Evolutionary conservation across 1,140 invertebrate genomes (phyloP), one percentile per base, ranked within the genome.

Genomic region (Ephestia elutella): DNA sequence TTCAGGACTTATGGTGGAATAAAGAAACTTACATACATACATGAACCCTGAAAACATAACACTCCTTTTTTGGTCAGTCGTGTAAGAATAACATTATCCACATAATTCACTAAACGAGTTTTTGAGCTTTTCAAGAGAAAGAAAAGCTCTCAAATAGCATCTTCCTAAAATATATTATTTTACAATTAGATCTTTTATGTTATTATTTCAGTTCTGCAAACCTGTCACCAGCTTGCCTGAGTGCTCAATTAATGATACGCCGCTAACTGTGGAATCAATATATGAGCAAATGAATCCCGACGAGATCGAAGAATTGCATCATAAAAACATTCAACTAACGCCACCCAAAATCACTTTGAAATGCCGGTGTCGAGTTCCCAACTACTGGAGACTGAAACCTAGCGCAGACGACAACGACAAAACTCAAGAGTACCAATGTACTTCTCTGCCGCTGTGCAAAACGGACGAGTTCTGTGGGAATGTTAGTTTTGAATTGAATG

Each of bases 401-500:
- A 53, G n/a, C 19, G 13, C 50, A 2, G 50, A 53, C 9, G 56
- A 65, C 13, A 28, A 66, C 0, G 68, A 68, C 19, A 57, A 59
- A 0, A 59, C 55, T 13, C 48, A 51, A 0, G 59, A 49, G 0
- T 88, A 83, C 48, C 69, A 63, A 50, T 88, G 86, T 49, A 51
- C 70, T 0, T 75, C 72, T 0, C 50, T 86, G 17, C 77, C 80
- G 2, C 62, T 68, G 0, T 88, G 86, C 54, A 75, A 70, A 57
- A 68, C 75, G 0, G 78, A 72, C 0, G 86, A 86, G 15, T 78
- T 75, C 38, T 88, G 86, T 48, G 86, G 86, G 0, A 78, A 86
- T 28, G 81, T 88, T 0, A 74, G 66, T 60, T 64, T 71, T 15
- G 91, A 92, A 57, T 73, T 91, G 1, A 91, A 90, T 55, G 90